Evolutionary conservation across 1,140 invertebrate genomes (phyloP).

Genomic region (Papilio xuthus): DNA sequence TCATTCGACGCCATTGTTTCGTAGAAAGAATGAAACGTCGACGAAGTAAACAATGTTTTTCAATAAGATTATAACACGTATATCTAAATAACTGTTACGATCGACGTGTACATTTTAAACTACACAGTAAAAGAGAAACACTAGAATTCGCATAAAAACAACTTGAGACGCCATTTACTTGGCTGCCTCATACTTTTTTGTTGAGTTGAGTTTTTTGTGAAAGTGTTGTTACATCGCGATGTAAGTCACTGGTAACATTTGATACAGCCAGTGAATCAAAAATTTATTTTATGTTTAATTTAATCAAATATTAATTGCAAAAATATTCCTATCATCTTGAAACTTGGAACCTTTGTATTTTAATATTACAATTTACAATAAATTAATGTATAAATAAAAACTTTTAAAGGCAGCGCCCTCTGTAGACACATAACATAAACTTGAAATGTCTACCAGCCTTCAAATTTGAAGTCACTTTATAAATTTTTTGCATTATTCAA

Average conservation of each 20-base stretch:
- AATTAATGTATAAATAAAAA: background rate
- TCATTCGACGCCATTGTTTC: constrained; percentile 78
- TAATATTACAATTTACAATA: background rate
- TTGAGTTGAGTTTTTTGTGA: constrained; percentile 54
- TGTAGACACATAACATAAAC: background rate
- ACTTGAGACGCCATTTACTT: constrained; percentile 80
- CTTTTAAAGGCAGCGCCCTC: constrained; percentile 6
- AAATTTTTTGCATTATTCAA: background rate
- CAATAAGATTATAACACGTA: constrained; percentile 65
- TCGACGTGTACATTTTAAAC: constrained; percentile 56
- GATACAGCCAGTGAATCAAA: constrained; percentile 46
- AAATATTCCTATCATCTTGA: background rate
- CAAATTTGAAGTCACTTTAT: background rate
- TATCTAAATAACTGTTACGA: constrained; percentile 53
- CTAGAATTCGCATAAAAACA: constrained; percentile 77
- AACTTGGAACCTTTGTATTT: background rate
- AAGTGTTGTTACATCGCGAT: constrained; percentile 55
- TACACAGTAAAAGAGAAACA: constrained; percentile 66
- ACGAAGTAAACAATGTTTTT: constrained; percentile 57
- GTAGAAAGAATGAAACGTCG: constrained; percentile 62
- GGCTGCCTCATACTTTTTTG: constrained; percentile 71
- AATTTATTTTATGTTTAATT: background rate
- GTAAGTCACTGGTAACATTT: constrained; percentile 46
- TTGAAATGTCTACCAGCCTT: background rate
- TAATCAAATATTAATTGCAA: background rate